A percentile compares a stretch with the other conserved stretches of the same genome.
Conservation (phyloP, 1,140 invertebrate species). For the Tetragonula clypearis region DNA sequence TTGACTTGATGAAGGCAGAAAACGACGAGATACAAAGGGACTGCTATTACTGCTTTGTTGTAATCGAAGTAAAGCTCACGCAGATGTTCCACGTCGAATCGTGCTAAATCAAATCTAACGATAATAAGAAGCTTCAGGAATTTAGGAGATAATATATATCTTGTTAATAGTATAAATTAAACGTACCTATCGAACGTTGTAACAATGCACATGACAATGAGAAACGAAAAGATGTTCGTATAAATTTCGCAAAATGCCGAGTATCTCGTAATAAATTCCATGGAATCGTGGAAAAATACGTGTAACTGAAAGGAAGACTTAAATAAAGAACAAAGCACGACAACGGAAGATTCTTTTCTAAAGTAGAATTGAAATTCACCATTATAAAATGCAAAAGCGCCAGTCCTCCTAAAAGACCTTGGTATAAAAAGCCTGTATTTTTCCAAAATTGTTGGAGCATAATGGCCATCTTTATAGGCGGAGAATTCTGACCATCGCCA, state of each 20-base stretch:
- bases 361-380: conserved; percentile 58
- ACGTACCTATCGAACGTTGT: conserved; percentile 75
- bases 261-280: conserved; percentile 59
- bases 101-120: conserved; percentile 75
- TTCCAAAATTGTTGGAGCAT: conserved; percentile 73
- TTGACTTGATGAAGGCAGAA: conserved; percentile 76
- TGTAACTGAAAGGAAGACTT: conserved; percentile 67
- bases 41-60: conserved; percentile 68
- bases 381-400: conserved; percentile 77
- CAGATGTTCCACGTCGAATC: conserved; percentile 70
- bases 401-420: conserved; percentile 78
- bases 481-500: conserved; percentile 43
- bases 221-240: conserved; percentile 73
- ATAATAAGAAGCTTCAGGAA: neutral
- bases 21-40: conserved; percentile 74
- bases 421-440: conserved; percentile 73
- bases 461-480: conserved; percentile 75
- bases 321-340: no score
- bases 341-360: neutral
- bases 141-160: neutral
- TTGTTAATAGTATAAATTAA: neutral
- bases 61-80: conserved; percentile 72
- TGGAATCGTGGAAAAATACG: conserved; percentile 63
- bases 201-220: conserved; percentile 72
- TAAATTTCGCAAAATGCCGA: conserved; percentile 73